Base-by-base conservation (phyloP, 2,113 vertebrate species). In the Morone chrysops region DNA sequence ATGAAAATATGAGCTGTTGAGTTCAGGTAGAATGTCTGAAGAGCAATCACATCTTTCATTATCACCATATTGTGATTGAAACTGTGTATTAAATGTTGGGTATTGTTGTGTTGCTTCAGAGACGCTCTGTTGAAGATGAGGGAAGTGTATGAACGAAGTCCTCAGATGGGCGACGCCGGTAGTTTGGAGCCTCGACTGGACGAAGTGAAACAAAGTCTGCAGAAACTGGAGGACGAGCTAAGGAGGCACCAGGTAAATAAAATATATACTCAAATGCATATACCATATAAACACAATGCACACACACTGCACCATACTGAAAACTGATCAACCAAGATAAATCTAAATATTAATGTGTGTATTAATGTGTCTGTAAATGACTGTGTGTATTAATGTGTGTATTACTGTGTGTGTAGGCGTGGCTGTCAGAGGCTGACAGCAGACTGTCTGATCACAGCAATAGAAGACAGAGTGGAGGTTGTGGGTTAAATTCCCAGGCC, bases 91-190 rank as follows among this genome's bases (percentile, higher is more conserved):
- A 31, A 31, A 4, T 31, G 31, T 31, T 31, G 2, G 2, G 31
- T 31, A 31, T 31, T 31, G 31, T 31, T 31, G 31, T 31, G 31
- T 31, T 51, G 36, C 25, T 65, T 43, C 93, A 99, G 98, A 93
- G 98, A 99, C 2, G 98, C 98, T 38, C 94, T 99, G 92, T 93
- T 97, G 0, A 99, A 98, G 90, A 98, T 99, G 98, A 97, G 97
- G 87, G 97, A 98, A 0, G 97, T 99, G 10, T 99, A 99, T 70
- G 93, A 97, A 53, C 97, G 96, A 88, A 99, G 97, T 84, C 98
- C 97, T 1, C 97, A 98, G 89, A 97, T 99, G 97, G 98, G 98
- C 6, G 97, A 99, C 1, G 94, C 96, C 0, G 88, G 88, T 8
- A 98, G 97, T 0, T 84, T 99, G 93, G 97, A 98, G 57, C 97